phyloP scores from a whole-genome alignment of 2,888 invertebrate species.

The Agonum fuliginosum region DNA sequence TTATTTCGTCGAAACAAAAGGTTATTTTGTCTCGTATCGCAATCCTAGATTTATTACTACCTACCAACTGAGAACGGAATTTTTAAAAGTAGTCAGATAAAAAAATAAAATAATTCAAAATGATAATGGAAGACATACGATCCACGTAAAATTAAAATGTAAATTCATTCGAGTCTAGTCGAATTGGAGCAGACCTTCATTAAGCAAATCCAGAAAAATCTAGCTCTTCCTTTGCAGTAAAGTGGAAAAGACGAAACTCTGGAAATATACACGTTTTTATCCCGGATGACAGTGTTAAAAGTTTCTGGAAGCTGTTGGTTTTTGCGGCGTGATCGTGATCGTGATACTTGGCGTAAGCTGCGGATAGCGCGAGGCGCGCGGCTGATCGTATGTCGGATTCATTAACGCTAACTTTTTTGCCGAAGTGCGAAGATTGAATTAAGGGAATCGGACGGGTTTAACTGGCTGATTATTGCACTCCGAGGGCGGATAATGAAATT shows the following conservation, averaged over 20 bases:
- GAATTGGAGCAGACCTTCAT: slow-evolving; percentile 7
- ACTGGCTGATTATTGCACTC: slow-evolving; percentile 20
- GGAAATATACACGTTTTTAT: slow-evolving; percentile 33
- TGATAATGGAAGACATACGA: too few relatives aligned
- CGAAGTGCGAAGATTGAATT: slow-evolving; percentile 39
- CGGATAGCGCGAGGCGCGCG: slow-evolving; percentile 18
- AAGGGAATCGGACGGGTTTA: slow-evolving; percentile 37
- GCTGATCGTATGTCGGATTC: slow-evolving; percentile 46
- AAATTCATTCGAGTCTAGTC: not conserved
- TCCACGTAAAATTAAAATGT: too few relatives aligned
- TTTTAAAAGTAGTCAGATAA: too few relatives aligned
- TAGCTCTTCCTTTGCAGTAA: not conserved
- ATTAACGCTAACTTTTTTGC: slow-evolving; percentile 45
- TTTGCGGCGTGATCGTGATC: slow-evolving; percentile 13
- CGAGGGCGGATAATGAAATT: not conserved
- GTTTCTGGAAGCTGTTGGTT: slow-evolving; percentile 14
- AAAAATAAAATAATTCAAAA: too few relatives aligned
- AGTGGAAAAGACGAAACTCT: not conserved
- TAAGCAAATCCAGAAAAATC: slow-evolving; percentile 12
- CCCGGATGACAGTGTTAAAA: slow-evolving; percentile 35
- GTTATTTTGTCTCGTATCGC: too few relatives aligned
- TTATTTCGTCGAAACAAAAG: too few relatives aligned
- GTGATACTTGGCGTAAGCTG: slow-evolving; percentile 28
- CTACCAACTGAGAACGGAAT: too few relatives aligned
- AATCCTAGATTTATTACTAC: too few relatives aligned